Evolutionary conservation across 2,888 invertebrate species (phyloP), one percentile per base, ranked within the genome.

Genomic region (Clostera curtula): DNA sequence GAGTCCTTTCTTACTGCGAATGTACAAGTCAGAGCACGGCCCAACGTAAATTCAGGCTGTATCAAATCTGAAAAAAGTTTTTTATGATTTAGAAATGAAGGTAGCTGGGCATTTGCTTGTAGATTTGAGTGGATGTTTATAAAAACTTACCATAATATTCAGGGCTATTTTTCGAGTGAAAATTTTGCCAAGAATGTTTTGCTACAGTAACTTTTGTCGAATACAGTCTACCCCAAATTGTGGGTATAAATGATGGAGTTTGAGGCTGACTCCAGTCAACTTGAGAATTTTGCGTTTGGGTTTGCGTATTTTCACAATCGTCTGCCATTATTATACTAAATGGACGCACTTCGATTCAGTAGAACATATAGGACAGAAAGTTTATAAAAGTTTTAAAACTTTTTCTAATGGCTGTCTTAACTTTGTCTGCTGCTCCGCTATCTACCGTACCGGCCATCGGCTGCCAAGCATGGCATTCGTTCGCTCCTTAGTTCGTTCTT

Each of bases 31-130:
- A 70, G 38, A 0, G 76, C 55, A 40, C 89, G 70, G 28, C 89
- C 89, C 27, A 87, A 54, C 12, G 66, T 85, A 45, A 89, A 88
- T 25, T 71, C 64, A 3, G 82, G 59, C 27, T 82, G 74, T 13
- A 70, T 68, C 27, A 90, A 67, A 67, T 87, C 90, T 89, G 54
- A 21, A 9, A n/a, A 34, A 4, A n/a, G n/a, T n/a, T n/a, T n/a
- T n/a, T n/a, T n/a, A n/a, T n/a, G n/a, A n/a, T n/a, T n/a, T 25
- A 14, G 18, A 16, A 17, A 20, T 25, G 12, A 15, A 20, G 12
- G 31, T 23, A 31, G 24, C 29, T 27, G 30, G 23, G 12, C n/a
- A n/a, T n/a, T n/a, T n/a, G n/a, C n/a, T n/a, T n/a, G n/a, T n/a
- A n/a, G n/a, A n/a, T n/a, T n/a, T n/a, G n/a, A n/a, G n/a, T n/a